Evolutionary conservation across 37 sponge, comb jelly and placozoan species (phyloP).

Genomic region (Crambe crambe): DNA sequence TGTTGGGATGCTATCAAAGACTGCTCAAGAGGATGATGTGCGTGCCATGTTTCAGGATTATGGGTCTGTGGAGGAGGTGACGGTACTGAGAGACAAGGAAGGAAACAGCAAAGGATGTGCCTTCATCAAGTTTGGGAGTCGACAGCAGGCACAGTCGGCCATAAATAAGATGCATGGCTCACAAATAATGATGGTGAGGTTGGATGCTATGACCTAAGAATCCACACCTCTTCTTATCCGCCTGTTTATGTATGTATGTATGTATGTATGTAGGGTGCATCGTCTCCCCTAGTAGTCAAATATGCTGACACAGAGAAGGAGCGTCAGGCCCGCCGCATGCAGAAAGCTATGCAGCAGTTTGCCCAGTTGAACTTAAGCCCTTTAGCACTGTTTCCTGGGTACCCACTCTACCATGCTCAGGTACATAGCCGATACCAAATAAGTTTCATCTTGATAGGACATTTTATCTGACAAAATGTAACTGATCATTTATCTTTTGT

Average conservation of each 20-base stretch:
- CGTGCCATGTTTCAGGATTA: constrained; percentile 82
- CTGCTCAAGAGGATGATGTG: constrained; percentile 76
- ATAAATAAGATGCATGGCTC: constrained; percentile 92
- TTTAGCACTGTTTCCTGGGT: constrained; percentile 23
- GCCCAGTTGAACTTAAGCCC: constrained; percentile 69
- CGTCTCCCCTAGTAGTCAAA: constrained; percentile 88
- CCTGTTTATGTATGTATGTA: too few species aligned
- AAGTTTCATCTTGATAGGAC: too few species aligned
- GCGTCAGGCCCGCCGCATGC: constrained; percentile 75
- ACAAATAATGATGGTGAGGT: constrained; percentile 86
- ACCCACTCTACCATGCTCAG: constrained; percentile 56
- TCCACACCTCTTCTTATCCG: too few species aligned
- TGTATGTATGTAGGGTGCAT: constrained; percentile 64
- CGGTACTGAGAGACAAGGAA: constrained; percentile 82
- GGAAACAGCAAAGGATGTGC: constrained; percentile 93
- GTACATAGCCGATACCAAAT: constrained; percentile 12
- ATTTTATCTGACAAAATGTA: too few species aligned
- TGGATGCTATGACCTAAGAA: too few species aligned
- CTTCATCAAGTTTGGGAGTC: constrained; percentile 84
- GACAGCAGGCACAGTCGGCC: constrained; percentile 87
- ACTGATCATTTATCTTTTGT: too few species aligned
- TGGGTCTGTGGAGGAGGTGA: constrained; percentile 92
- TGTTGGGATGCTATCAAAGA: constrained; percentile 97
- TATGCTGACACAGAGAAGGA: constrained; percentile 94
- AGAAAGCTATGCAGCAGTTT: constrained; percentile 86